Evolutionary conservation across 2,113 vertebrate genomes (phyloP), one percentile per base, ranked within the genome.

Genomic region (Pterocles orientalis): DNA sequence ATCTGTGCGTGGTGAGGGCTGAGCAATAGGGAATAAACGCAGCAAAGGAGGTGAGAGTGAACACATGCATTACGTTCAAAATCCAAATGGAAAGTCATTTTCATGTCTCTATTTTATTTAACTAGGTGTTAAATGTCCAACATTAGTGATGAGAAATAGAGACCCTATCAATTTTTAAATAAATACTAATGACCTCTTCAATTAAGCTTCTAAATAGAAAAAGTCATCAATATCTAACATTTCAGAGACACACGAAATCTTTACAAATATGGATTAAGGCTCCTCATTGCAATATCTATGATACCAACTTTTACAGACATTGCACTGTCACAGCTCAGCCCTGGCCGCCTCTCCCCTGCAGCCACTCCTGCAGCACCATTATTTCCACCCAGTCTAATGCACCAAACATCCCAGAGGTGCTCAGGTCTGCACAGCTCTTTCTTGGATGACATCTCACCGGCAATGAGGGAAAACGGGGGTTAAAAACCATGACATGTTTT

Each of bases 201-300:
- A 95, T 86, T 82, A 76, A 33, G 85, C 81, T 92, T 90, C 47
- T 51, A 75, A 92, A 69, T 33, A 51, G 70, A 92, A 94, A 93
- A 96, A 50, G 72, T 36, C 33, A 56, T 51, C 29, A 68, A 11
- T 77, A 75, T 75, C 34, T 61, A 71, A 82, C 36, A 50, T 33
- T 71, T 78, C 33, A 58, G 71, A 88, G 68, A 77, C 12, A 20
- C 6, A 7, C 5, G 26, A 87, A 81, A 73, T 81, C 56, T 53
- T 90, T 68, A 58, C 50, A 76, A 66, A 54, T 21, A 39, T 19
- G 3, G 58, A 36, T 77, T 70, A 70, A 31, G 51, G 36, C 28
- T 2, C 2, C 43, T 83, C 36, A 12, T 12, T 51, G 58, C 62
- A 90, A 50, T 90, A 77, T n/a, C n/a, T 54, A 41, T 0, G 1